phyloP scores from a whole-genome alignment of 1,140 invertebrate genomes.

The Achatina immaculata region DNA sequence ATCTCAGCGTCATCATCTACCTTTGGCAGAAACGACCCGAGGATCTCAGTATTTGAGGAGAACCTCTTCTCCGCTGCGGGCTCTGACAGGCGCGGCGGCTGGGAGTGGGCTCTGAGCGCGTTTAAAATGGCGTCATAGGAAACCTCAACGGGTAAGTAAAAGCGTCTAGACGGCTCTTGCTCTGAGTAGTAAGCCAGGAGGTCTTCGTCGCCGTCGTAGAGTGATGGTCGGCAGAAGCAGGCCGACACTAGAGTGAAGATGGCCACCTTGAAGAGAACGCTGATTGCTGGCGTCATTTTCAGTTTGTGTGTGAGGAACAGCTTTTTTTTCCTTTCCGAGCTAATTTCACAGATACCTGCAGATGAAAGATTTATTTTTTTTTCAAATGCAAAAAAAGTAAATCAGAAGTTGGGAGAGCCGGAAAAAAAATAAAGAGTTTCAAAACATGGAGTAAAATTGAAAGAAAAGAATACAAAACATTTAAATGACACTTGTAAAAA shows the following conservation, averaged over 20 bases:
- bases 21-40: background rate
- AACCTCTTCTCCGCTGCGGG: background rate
- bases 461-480: too few species aligned
- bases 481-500: too few species aligned
- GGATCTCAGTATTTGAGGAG: background rate
- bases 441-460: too few species aligned
- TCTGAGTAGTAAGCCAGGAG: background rate
- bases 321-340: too few species aligned
- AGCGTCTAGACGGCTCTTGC: background rate
- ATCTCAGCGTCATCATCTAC: background rate
- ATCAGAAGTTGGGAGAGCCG: too few species aligned
- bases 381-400: too few species aligned
- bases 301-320: background rate
- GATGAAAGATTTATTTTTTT: too few species aligned
- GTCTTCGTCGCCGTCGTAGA: background rate
- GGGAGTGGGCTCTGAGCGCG: background rate
- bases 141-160: background rate
- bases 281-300: slow-evolving; percentile 12
- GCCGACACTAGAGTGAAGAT: background rate
- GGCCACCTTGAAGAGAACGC: background rate
- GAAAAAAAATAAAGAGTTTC: too few species aligned
- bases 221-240: background rate
- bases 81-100: background rate
- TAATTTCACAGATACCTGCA: background rate
- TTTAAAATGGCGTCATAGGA: background rate